Evolutionary conservation across 2,797 vertebrate species (phyloP), one percentile per base, ranked within the genome.

Genomic region (Leptatherina wallacei): DNA sequence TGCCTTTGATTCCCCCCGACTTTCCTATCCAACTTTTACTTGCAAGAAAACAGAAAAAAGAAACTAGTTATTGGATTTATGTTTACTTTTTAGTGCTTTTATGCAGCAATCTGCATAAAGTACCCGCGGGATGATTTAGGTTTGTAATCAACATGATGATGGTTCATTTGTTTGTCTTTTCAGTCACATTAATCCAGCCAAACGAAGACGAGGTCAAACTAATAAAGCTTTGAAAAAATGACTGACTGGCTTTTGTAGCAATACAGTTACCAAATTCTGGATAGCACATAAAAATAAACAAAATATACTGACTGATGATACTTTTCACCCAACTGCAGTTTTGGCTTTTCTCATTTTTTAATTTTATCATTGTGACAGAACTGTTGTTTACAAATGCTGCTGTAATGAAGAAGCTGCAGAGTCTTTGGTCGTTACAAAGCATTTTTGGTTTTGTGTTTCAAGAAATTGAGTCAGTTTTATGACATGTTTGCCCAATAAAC

Each of bases 1-100:
- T 64, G 40, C 80, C 75, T 56, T 44, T 32, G 71, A 77, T 75
- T 69, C n/a, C 76, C 71, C 77, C 71, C 58, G 61, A 29, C 35
- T 54, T 77, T 79, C 61, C 59, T 36, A 75, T 60, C 67, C 32
- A 32, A 60, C 13, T 44, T 71, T 54, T 52, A 29, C 30, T 16
- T 32, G 33, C 13, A 6, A 24, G 29, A 51, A 61, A 24, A 67
- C 30, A 38, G 27, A 49, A 47, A 12, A 29, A 38, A 56, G 51
- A 13, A 36, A 42, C 1, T 22, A 13, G 6, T 57, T 16, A 40
- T 67, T 30, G 6, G 40, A 42, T 30, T 66, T 9, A 49, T 9
- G 20, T 10, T n/a, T 22, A 22, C 20, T 59, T 59, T 12, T 4
- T 22, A 2, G 8, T 58, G 27, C n/a, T 14, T 32, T 32, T 56